These are phyloP conservation scores for Mus spretus DNA, from an alignment of 2,797 vertebrate species.

Conservation along the genomic window DNA sequence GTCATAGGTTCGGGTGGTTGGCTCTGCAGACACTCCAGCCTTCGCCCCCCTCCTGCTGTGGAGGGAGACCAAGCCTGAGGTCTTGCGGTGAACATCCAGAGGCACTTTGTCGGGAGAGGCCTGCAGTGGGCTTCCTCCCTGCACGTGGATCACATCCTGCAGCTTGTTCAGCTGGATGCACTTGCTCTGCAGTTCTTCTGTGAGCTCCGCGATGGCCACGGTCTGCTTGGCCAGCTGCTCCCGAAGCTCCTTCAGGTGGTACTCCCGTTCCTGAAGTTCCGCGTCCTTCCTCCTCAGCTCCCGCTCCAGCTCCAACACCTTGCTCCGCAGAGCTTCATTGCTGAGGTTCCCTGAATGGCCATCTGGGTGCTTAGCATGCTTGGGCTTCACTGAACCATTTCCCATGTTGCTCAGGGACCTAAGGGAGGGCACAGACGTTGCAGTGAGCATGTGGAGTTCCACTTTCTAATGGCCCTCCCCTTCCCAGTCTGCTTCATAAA, in stretches of 20 bases:
- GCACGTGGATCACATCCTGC: slow-evolving; percentile 90
- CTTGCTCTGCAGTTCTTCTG: slow-evolving; percentile 93
- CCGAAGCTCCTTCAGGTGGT: slow-evolving; percentile 90
- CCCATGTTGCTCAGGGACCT: slow-evolving; percentile 91
- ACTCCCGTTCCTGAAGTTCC: slow-evolving; percentile 90
- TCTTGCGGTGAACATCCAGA: slow-evolving; percentile 87
- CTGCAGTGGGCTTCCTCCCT: slow-evolving; percentile 85
- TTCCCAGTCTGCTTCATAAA: not conserved
- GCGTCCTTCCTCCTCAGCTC: slow-evolving; percentile 92
- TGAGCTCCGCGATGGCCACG: slow-evolving; percentile 91
- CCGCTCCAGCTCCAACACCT: slow-evolving; percentile 93
- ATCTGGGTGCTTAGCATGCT: slow-evolving; percentile 90
- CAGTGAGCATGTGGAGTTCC: not conserved
- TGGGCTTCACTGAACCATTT: slow-evolving; percentile 94
- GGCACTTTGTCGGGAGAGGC: slow-evolving; percentile 87
- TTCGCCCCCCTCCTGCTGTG: slow-evolving; percentile 94
- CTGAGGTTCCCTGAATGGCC: slow-evolving; percentile 82
- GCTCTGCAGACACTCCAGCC: slow-evolving; percentile 96
- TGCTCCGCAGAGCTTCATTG: slow-evolving; percentile 89
- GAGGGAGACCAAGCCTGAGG: slow-evolving; percentile 88
- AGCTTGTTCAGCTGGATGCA: slow-evolving; percentile 93
- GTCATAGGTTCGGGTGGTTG: slow-evolving; percentile 93
- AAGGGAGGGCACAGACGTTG: slow-evolving; percentile 57
- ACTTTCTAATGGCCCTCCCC: not conserved
- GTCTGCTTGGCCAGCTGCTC: slow-evolving; percentile 92